These are phyloP conservation scores for Ischnus inquisitorius DNA, from an alignment of 2,888 invertebrate genomes.

Conservation along the genomic window DNA sequence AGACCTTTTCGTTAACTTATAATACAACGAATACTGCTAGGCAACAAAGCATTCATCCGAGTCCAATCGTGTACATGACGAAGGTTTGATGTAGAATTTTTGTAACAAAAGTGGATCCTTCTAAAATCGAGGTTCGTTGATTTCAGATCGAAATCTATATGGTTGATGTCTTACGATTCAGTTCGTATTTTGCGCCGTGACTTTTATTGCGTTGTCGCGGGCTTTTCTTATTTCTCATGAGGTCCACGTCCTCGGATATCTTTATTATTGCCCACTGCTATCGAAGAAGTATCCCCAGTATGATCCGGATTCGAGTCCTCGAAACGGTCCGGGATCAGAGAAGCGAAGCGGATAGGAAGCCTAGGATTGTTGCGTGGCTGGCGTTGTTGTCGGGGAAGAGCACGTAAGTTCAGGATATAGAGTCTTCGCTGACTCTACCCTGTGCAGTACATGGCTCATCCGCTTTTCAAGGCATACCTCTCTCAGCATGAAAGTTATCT, in stretches of 20 bases:
- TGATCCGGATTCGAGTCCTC: constrained; percentile 64
- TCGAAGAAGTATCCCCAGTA: constrained; percentile 60
- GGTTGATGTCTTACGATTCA: background rate
- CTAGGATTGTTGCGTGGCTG: constrained; percentile 24
- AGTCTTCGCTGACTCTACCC: constrained; percentile 44
- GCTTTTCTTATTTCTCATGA: constrained; percentile 64
- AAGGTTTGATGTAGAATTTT: background rate
- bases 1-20: background rate
- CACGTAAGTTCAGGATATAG: constrained; percentile 56
- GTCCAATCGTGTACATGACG: background rate
- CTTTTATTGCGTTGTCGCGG: background rate
- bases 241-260: constrained; percentile 61
- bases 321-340: constrained; percentile 56
- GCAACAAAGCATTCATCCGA: background rate
- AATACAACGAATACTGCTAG: background rate
- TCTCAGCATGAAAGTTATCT: constrained; percentile 64
- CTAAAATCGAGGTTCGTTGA: background rate
- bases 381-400: constrained; percentile 56
- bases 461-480: constrained; percentile 13
- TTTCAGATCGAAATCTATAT: background rate
- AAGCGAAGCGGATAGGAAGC: constrained; percentile 37
- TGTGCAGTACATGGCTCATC: constrained; percentile 36
- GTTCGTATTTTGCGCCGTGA: background rate
- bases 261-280: constrained; percentile 70
- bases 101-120: background rate